These are phyloP conservation scores for Lacanobia oleracea DNA, from an alignment of 2,888 invertebrate genomes.

Conservation along the genomic window DNA sequence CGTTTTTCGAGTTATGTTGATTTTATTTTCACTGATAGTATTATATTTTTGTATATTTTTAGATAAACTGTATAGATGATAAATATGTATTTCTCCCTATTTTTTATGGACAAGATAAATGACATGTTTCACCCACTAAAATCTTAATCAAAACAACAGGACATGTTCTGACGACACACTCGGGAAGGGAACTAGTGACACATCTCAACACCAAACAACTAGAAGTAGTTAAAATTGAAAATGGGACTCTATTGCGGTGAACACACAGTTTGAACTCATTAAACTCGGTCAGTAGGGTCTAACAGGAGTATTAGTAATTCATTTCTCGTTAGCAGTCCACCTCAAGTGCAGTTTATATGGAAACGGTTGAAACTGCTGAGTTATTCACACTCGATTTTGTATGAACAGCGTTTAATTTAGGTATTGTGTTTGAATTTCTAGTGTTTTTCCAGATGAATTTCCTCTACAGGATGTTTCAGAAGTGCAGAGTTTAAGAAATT, in stretches of 20 bases:
- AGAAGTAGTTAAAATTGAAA: conserved; percentile 37
- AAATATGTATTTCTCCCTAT: too few species aligned
- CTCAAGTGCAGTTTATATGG: conserved; percentile 21
- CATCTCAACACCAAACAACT: conserved; percentile 17
- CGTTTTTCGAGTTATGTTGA: too few species aligned
- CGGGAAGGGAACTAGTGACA: neutral
- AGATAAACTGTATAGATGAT: too few species aligned
- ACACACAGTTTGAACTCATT: conserved; percentile 21
- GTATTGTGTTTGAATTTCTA: neutral
- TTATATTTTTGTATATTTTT: too few species aligned
- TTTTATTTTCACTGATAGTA: too few species aligned
- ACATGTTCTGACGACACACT: neutral
- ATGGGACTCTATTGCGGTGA: conserved; percentile 7
- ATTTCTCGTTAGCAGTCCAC: conserved; percentile 33
- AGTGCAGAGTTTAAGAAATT: too few species aligned
- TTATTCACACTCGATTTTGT: neutral
- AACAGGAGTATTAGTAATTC: conserved; percentile 46
- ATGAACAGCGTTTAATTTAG: conserved; percentile 7
- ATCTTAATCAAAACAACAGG: neutral
- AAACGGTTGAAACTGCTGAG: neutral
- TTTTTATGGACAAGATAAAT: too few species aligned
- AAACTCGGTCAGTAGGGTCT: conserved; percentile 32
- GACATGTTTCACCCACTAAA: neutral
- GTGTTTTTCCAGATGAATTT: neutral
- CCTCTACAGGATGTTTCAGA: neutral